Conservation (phyloP, 2,888 invertebrate species). For the Atrina japonica region DNA sequence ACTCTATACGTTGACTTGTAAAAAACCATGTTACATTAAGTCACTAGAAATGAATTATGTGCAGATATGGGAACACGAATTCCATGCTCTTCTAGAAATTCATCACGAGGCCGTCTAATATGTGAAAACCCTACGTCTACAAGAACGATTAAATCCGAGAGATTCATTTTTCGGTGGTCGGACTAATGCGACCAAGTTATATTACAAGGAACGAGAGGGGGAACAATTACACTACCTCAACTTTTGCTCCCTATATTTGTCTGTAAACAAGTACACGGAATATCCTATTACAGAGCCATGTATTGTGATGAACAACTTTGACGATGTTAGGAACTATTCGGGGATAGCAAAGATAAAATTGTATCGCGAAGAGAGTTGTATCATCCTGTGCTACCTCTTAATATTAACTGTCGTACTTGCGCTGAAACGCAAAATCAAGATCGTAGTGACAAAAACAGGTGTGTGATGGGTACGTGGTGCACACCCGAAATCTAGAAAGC, state of each 20-base stretch:
- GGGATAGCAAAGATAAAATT: conserved; percentile 59
- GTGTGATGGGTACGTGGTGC: conserved; percentile 45
- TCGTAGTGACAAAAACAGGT: conserved; percentile 1
- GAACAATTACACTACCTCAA: no score
- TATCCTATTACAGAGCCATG: conserved; percentile 64
- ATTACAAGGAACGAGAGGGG: conserved; percentile 38
- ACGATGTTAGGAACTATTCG: conserved; percentile 44
- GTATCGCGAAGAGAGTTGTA: conserved; percentile 54
- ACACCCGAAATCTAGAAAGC: no score
- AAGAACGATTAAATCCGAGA: conserved; percentile 53
- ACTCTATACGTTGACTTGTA: no score
- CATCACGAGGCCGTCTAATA: no score
- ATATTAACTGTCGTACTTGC: no score
- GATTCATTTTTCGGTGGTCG: conserved; percentile 68
- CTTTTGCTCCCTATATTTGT: conserved; percentile 66
- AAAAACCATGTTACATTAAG: no score
- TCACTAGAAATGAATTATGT: no score
- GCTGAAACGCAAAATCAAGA: neutral
- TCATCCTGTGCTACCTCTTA: conserved; percentile 72
- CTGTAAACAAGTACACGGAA: conserved; percentile 53
- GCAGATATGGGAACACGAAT: no score
- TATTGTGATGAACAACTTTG: conserved; percentile 53
- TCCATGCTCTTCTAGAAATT: no score
- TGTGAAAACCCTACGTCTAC: neutral
- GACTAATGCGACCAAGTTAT: conserved; percentile 57